Conservation (phyloP, 2,888 invertebrate genomes). For the Atethmia centrago region DNA sequence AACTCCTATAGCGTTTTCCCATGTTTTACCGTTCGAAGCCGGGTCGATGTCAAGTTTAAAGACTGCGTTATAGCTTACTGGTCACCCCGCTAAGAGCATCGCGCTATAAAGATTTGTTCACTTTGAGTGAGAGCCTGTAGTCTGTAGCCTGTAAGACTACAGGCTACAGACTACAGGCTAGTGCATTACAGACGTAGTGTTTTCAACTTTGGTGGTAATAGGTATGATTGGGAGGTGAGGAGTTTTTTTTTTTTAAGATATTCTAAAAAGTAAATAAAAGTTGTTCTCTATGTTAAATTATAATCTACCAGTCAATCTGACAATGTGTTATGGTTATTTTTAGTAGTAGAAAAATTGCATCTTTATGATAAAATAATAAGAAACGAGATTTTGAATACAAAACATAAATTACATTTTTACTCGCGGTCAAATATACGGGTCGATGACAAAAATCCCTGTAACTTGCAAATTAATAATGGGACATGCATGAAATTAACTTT, state of each 20-base stretch:
- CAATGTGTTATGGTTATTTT: background rate
- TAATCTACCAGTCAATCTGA: too few species aligned
- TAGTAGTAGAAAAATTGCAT: background rate
- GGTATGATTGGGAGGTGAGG: constrained; percentile 1
- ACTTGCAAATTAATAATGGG: too few species aligned
- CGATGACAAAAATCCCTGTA: too few species aligned
- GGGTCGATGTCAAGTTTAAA: constrained; percentile 71
- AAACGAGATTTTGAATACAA: background rate
- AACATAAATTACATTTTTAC: background rate
- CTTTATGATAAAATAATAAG: background rate
- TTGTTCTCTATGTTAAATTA: background rate
- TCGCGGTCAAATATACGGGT: too few species aligned
- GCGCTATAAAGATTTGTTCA: constrained; percentile 74
- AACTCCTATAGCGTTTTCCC: constrained; percentile 13
- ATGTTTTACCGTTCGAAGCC: constrained; percentile 23
- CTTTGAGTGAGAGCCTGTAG: constrained; percentile 53
- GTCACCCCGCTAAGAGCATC: constrained; percentile 72
- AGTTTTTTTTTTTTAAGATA: constrained; percentile 16
- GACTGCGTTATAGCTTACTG: constrained; percentile 63
- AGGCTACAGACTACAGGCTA: too few species aligned
- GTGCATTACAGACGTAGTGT: too few species aligned
- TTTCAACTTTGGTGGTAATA: constrained; percentile 48
- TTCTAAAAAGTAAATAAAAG: too few species aligned
- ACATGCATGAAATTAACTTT: too few species aligned
- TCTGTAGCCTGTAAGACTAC: constrained; percentile 28